Evolutionary conservation across 1,140 invertebrate genomes (phyloP).

Genomic region (Philotrypesis tridentata): DNA sequence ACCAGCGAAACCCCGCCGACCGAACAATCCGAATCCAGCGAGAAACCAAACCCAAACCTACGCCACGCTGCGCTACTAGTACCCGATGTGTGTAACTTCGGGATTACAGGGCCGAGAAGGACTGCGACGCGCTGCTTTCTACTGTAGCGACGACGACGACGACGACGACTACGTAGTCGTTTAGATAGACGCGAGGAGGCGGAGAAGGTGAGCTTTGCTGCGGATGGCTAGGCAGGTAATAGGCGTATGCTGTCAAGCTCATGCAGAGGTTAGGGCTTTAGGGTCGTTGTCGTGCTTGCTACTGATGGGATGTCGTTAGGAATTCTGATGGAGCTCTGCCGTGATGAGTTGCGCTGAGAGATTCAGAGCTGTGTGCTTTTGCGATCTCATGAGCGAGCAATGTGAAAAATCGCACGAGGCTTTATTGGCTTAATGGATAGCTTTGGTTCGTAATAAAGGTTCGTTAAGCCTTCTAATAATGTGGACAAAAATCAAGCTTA

Average conservation of each 20-base stretch:
- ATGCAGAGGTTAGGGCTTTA: background rate
- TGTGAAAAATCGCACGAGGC: background rate
- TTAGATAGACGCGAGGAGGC: conserved; percentile 11
- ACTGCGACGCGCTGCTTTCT: background rate
- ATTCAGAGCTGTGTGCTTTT: background rate
- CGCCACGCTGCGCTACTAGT: background rate
- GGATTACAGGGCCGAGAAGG: conserved; percentile 20
- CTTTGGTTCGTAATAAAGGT: background rate
- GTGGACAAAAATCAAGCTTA: too few relatives aligned
- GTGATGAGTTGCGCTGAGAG: background rate
- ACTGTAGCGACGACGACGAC: conserved; percentile 3
- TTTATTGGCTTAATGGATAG: background rate
- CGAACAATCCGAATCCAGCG: conserved; percentile 5
- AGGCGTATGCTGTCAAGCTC: background rate
- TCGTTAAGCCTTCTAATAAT: background rate
- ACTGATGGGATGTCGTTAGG: background rate
- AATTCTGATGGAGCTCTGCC: background rate
- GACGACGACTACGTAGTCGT: conserved; percentile 5
- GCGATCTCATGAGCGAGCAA: background rate
- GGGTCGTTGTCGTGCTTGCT: background rate
- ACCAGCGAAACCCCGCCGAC: background rate
- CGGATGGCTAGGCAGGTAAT: conserved; percentile 4
- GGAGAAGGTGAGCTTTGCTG: background rate
- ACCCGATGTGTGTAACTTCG: conserved; percentile 28
- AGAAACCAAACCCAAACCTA: background rate